phyloP scores from a whole-genome alignment of 2,797 vertebrate species.

The Scleropages formosus region DNA sequence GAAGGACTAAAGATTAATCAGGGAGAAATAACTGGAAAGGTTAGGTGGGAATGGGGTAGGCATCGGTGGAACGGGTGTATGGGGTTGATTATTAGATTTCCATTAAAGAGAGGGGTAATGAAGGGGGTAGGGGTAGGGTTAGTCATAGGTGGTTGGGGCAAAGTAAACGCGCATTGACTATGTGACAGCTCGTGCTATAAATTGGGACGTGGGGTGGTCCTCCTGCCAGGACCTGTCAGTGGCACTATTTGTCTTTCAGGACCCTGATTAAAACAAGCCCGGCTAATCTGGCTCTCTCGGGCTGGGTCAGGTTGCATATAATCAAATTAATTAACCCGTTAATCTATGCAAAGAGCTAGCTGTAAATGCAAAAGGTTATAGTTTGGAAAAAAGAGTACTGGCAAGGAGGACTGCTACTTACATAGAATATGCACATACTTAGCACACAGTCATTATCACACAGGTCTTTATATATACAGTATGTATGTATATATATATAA shows the following conservation, averaged over 20 bases:
- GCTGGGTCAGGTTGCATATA: background rate
- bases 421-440: no score
- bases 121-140: background rate
- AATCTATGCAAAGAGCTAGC: background rate
- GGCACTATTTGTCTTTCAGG: background rate
- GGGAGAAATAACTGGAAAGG: background rate
- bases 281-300: background rate
- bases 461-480: no score
- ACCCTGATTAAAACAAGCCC: background rate
- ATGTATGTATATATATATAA: no score
- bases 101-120: constrained; percentile 1
- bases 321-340: constrained; percentile 11
- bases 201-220: background rate
- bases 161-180: background rate
- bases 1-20: background rate
- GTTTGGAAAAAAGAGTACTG: background rate
- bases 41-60: background rate
- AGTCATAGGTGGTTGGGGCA: background rate
- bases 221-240: background rate
- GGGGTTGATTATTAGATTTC: background rate
- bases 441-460: no score
- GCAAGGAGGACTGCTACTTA: no score
- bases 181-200: constrained; percentile 7
- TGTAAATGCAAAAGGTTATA: background rate
- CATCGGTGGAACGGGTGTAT: no score